Evolutionary conservation across 2,113 vertebrate genomes (phyloP).

Genomic region (Cairina moschata): DNA sequence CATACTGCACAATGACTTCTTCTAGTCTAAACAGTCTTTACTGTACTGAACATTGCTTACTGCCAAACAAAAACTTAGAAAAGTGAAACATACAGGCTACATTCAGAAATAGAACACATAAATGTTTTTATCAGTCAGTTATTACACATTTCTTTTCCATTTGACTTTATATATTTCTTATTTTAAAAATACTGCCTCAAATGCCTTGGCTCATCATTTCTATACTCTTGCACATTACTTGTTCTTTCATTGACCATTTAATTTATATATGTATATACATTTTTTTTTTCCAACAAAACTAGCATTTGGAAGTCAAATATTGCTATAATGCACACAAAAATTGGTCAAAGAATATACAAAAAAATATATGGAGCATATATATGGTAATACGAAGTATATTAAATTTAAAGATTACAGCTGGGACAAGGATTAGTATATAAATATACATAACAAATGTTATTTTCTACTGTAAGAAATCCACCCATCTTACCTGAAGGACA

Average conservation of each 20-base stretch:
- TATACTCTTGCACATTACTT: not conserved
- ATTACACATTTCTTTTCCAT: not conserved
- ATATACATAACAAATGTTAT: not conserved
- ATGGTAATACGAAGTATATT: not conserved
- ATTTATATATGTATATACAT: not conserved
- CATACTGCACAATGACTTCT: not conserved
- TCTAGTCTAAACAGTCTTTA: not conserved
- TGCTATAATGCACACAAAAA: not conserved
- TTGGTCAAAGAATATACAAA: not conserved
- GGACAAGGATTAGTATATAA: not conserved
- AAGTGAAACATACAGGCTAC: not conserved
- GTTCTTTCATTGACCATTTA: not conserved
- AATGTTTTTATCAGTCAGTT: not conserved
- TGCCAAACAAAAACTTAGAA: not conserved
- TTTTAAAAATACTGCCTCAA: not conserved
- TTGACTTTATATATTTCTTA: not conserved
- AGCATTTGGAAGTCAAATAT: not conserved
- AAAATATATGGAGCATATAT: not conserved
- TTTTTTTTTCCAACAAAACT: not conserved
- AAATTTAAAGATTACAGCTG: not conserved
- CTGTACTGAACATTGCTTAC: not conserved
- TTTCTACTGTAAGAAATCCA: not conserved
- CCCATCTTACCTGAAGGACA: constrained; percentile 62
- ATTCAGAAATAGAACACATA: not conserved
- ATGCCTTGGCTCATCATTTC: not conserved